Evolutionary conservation across 2,113 vertebrate species (phyloP).

Genomic region (Caranx ignobilis): DNA sequence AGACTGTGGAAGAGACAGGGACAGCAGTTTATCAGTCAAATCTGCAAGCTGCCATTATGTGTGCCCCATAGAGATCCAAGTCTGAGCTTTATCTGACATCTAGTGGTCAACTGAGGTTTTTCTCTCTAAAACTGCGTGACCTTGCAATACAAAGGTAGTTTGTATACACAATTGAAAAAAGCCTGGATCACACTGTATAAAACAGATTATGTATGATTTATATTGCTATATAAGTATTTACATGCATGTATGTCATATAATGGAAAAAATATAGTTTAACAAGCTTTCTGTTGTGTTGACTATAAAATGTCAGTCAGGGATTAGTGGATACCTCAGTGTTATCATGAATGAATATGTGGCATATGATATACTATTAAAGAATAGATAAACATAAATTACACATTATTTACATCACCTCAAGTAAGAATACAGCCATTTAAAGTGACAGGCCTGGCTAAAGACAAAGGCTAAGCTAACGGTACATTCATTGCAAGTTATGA

Average conservation of each 20-base stretch:
- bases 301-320: background rate
- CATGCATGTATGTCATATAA: background rate
- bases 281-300: background rate
- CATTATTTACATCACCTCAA: no score
- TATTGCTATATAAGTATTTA: no score
- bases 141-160: background rate
- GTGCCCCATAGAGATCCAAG: background rate
- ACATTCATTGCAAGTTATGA: no score
- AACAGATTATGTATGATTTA: no score
- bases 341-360: background rate
- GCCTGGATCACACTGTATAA: no score
- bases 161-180: background rate
- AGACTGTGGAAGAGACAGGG: background rate
- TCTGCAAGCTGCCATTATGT: no score
- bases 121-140: background rate
- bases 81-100: slow-evolving; percentile 68
- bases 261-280: background rate
- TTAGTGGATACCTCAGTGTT: background rate
- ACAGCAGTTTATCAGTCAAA: background rate
- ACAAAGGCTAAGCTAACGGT: no score
- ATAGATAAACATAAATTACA: background rate
- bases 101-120: slow-evolving; percentile 60
- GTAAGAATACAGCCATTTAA: background rate
- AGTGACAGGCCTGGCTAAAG: no score
- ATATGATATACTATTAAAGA: background rate